Base-by-base conservation (phyloP, 2,888 invertebrate genomes). In the Cataglyphis cursor region DNA sequence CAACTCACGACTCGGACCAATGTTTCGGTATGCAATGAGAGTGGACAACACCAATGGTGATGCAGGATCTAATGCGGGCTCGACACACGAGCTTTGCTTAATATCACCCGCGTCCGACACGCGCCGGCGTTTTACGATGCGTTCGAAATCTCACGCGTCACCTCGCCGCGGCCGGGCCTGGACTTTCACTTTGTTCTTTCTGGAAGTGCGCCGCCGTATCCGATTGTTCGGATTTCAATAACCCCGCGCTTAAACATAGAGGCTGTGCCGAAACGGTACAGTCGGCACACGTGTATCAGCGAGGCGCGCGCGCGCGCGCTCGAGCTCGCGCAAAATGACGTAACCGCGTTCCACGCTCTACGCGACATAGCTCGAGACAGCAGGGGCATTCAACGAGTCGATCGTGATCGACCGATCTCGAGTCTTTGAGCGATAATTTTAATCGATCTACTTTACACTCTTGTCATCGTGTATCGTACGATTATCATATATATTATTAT, bases 121-220 rank as follows among this genome's bases (percentile, higher is more conserved):
- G 54, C 44, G 54, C 35, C 65, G 54, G 57, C 31, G n/a, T 44
- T 82, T 82, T 85, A 78, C 83, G 85, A 89, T 85, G 88, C 87
- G 89, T 87, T 83, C 75, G 57, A 82, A 73, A 68, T 74, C 73
- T 88, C 78, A 64, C 84, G 87, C 85, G 87, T 85, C 87, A 78
- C 73, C 74, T 81, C 78, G 83, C 68, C 74, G 59, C 74, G 62
- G 18, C 8, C 75, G 75, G 41, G 38, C 65, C 54, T 6, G 65
- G 72, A 89, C 89, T 89, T 89, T 89, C 89, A 89, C 89, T 89
- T 86, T 62, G 88, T 87, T 89, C 83, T 62, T 85, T 83, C 72
- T 44, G 38, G 21, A 65, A 82, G 83, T 78, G 81, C 75, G 83
- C 41, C 68, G 66, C 68, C 85, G 81, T 85, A 82, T 83, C 89